A percentile compares a stretch with the other conserved stretches of the same genome.
These are phyloP conservation scores for Callimorpha dominula DNA, from an alignment of 2,888 invertebrate species.

Conservation along the genomic window DNA sequence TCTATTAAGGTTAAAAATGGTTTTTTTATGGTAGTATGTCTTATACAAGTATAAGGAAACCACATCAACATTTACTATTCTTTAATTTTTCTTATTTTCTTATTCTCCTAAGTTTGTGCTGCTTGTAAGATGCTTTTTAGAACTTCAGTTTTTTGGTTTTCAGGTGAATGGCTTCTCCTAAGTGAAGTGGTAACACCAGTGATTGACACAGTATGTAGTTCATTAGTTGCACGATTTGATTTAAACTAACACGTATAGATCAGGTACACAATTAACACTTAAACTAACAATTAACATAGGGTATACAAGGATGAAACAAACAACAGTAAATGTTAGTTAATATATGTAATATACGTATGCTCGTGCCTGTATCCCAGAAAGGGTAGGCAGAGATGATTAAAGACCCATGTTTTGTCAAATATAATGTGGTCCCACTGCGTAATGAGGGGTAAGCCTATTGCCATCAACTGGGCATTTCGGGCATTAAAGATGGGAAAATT, in stretches of 20 bases:
- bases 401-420: too few relatives aligned
- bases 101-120: background rate
- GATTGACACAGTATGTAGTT: conserved; percentile 51
- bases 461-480: too few relatives aligned
- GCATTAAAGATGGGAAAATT: too few relatives aligned
- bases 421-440: too few relatives aligned
- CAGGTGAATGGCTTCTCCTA: conserved; percentile 45
- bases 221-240: conserved; percentile 1
- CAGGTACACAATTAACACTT: background rate
- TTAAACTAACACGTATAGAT: conserved; percentile 3
- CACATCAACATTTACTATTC: background rate
- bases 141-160: conserved; percentile 43
- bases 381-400: too few relatives aligned
- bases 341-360: too few relatives aligned
- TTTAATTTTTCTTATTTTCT: background rate
- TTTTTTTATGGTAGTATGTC: background rate
- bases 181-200: conserved; percentile 38
- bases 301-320: background rate
- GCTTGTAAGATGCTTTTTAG: conserved; percentile 9
- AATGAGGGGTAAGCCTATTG: too few relatives aligned
- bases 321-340: too few relatives aligned
- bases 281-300: background rate
- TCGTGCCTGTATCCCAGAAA: too few relatives aligned
- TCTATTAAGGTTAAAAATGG: background rate
- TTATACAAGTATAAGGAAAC: background rate